phyloP scores from a whole-genome alignment of 2,888 invertebrate species.

The Diarsia mendica region DNA sequence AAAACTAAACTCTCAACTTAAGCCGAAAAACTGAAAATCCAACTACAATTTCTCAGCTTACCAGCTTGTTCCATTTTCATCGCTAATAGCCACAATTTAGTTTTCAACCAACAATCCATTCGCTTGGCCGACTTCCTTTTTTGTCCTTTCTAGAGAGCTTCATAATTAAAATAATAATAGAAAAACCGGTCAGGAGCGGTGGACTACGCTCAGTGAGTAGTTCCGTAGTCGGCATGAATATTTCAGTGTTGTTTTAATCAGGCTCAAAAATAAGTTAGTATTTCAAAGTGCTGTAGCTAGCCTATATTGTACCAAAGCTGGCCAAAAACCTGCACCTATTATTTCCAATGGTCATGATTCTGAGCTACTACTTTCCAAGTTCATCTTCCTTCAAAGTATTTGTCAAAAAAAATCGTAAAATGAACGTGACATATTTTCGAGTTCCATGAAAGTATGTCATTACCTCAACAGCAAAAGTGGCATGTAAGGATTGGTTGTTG shows the following conservation, averaged over 20 bases:
- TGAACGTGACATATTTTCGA: too few relatives aligned
- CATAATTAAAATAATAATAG: constrained; percentile 58
- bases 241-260: too few relatives aligned
- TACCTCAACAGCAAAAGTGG: neutral
- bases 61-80: constrained; percentile 35
- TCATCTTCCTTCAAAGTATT: too few relatives aligned
- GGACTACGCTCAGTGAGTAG: neutral
- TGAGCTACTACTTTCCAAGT: too few relatives aligned
- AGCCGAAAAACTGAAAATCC: constrained; percentile 2
- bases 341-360: too few relatives aligned
- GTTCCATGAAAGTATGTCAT: too few relatives aligned
- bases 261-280: neutral
- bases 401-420: too few relatives aligned
- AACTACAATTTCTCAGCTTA: constrained; percentile 44
- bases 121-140: constrained; percentile 18
- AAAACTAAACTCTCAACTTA: constrained; percentile 22
- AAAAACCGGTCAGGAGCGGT: neutral
- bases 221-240: neutral
- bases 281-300: neutral
- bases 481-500: neutral
- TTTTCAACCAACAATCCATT: constrained; percentile 39
- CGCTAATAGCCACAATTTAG: constrained; percentile 54
- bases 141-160: constrained; percentile 14
- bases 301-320: too few relatives aligned
- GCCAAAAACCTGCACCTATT: too few relatives aligned